Evolutionary conservation across 2,888 invertebrate species (phyloP).

Genomic region (Netelia melanura): DNA sequence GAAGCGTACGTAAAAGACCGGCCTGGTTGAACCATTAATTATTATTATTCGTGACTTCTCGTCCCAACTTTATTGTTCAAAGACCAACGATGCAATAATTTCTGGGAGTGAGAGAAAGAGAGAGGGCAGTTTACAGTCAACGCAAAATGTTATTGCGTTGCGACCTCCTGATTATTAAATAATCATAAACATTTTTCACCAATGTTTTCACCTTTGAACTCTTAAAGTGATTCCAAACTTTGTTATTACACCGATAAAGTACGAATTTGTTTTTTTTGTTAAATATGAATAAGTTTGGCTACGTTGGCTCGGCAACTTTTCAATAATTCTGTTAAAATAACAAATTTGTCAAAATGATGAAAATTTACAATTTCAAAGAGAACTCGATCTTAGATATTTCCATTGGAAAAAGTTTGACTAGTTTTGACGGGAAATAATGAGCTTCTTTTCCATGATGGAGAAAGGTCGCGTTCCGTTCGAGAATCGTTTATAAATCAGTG

Average conservation of each 20-base stretch:
- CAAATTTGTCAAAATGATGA: too few species aligned
- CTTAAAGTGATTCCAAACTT: background rate
- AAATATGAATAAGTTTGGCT: background rate
- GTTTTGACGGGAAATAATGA: slow-evolving; percentile 8
- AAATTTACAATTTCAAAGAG: too few species aligned
- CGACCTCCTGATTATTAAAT: slow-evolving; percentile 42
- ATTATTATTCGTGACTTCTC: slow-evolving; percentile 39
- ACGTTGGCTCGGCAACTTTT: too few species aligned
- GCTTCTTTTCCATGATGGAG: background rate
- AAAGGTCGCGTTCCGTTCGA: slow-evolving; percentile 32
- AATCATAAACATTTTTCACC: background rate
- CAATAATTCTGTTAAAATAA: too few species aligned
- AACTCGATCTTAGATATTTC: too few species aligned
- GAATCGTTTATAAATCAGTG: slow-evolving; percentile 27
- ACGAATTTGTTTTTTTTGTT: background rate
- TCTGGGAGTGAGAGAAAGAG: background rate
- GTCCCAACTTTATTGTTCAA: slow-evolving; percentile 40
- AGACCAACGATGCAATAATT: background rate
- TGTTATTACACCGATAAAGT: background rate
- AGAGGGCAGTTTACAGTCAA: background rate
- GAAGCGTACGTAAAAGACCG: slow-evolving; percentile 17
- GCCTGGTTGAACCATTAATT: slow-evolving; percentile 42
- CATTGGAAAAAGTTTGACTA: background rate
- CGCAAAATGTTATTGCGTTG: slow-evolving; percentile 45
- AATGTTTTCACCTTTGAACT: slow-evolving; percentile 39